Evolutionary conservation across 1,140 invertebrate species (phyloP).

Genomic region (honey bee (Apis mellifera)): DNA sequence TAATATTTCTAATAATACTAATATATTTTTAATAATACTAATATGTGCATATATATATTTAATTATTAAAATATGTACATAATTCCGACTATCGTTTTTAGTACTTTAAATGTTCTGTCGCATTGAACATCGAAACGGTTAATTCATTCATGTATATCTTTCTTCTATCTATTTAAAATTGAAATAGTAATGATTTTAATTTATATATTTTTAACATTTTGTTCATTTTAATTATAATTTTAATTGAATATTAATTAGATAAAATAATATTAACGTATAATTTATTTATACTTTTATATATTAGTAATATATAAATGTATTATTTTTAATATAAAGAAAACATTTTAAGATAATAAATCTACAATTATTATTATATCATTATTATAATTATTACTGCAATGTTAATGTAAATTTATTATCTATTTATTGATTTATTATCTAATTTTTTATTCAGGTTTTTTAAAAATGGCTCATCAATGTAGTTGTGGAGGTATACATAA

Average conservation of each 20-base stretch:
- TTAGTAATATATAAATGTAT: neutral
- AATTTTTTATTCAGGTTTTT: constrained; percentile 1
- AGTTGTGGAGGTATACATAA: constrained; percentile 68
- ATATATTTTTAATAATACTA: neutral
- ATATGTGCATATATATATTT: neutral
- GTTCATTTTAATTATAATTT: neutral
- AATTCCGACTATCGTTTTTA: constrained; percentile 1
- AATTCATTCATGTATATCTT: neutral
- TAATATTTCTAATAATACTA: too few species aligned
- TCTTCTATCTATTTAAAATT: neutral
- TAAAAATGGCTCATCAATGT: constrained; percentile 67
- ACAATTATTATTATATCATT: neutral
- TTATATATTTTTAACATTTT: neutral
- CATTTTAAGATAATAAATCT: neutral
- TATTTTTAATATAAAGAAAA: too few species aligned
- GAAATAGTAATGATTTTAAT: neutral
- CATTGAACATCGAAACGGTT: neutral
- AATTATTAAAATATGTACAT: neutral
- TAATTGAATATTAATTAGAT: neutral
- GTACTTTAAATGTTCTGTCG: neutral
- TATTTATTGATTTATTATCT: neutral
- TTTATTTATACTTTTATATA: neutral
- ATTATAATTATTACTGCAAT: neutral
- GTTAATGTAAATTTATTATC: neutral
- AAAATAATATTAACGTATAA: neutral